These are phyloP conservation scores for Periophthalmodon schlosseri DNA, from an alignment of 2,113 vertebrate genomes.

Conservation along the genomic window DNA sequence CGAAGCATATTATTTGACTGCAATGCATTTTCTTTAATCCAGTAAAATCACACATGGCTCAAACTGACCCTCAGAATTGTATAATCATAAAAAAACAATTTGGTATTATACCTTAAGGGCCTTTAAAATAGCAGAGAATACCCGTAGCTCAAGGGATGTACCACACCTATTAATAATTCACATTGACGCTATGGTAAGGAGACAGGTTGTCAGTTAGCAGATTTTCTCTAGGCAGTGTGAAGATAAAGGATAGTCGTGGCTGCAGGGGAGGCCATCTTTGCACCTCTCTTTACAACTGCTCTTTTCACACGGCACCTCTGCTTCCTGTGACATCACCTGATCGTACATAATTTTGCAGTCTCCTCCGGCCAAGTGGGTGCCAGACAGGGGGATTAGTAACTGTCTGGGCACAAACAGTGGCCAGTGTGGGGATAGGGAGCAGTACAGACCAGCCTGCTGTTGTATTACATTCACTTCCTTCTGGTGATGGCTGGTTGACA, in stretches of 20 bases:
- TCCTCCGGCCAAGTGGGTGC: conserved; percentile 40
- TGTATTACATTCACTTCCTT: conserved; percentile 55
- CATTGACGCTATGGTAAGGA: conserved; percentile 56
- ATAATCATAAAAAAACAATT: neutral
- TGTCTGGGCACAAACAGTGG: conserved; percentile 50
- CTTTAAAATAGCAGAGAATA: conserved; percentile 57
- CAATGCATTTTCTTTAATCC: neutral
- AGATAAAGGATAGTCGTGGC: conserved; percentile 45
- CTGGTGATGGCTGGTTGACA: conserved; percentile 62
- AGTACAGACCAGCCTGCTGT: conserved; percentile 48
- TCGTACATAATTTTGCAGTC: conserved; percentile 30
- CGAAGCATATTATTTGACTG: neutral
- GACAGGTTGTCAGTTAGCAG: conserved; percentile 71
- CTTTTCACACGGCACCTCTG: conserved; percentile 15
- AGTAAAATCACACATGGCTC: neutral
- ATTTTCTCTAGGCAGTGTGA: conserved; percentile 43
- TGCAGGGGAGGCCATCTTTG: conserved; percentile 30
- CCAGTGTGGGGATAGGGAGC: conserved; percentile 39
- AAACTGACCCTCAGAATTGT: neutral
- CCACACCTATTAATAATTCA: conserved; percentile 74
- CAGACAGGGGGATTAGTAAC: conserved; percentile 60
- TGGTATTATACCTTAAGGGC: conserved; percentile 35
- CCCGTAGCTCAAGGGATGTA: conserved; percentile 49
- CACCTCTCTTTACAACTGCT: conserved; percentile 23
- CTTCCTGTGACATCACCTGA: conserved; percentile 24